Conservation (phyloP, 2,888 invertebrate species). For the Eustalomyia histrio region DNA sequence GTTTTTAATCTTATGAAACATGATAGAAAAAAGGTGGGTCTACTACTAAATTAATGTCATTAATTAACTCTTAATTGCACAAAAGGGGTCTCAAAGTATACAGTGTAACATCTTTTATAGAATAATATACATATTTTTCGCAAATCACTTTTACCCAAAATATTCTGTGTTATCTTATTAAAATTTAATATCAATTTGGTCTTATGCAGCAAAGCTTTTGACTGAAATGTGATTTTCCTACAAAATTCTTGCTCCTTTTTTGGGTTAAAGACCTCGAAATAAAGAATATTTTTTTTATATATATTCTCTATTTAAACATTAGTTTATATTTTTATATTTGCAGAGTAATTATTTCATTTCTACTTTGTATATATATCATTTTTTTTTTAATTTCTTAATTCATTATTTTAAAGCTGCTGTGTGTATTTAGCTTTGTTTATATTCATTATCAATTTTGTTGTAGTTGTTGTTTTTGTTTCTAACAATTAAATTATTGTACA, state of each 20-base stretch:
- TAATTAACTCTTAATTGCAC: neutral
- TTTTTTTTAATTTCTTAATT: slow-evolving; percentile 35
- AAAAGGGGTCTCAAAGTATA: no score
- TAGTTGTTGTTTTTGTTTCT: slow-evolving; percentile 21
- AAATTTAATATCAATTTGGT: no score
- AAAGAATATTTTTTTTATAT: neutral
- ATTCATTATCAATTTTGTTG: slow-evolving; percentile 50
- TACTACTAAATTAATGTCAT: neutral
- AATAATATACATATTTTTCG: no score
- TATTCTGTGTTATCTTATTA: no score
- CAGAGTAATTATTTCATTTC: slow-evolving; percentile 1
- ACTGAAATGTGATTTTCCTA: no score
- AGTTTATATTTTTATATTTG: slow-evolving; percentile 15
- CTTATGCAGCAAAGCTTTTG: no score
- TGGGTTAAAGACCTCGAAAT: neutral
- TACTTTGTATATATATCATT: neutral
- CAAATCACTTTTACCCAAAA: no score
- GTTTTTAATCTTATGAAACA: slow-evolving; percentile 6
- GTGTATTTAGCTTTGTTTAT: slow-evolving; percentile 46
- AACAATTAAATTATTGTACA: slow-evolving; percentile 15
- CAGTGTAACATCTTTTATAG: no score
- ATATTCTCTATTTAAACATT: neutral
- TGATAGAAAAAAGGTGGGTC: slow-evolving; percentile 9
- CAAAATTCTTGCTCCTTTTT: no score
- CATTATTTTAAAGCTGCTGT: slow-evolving; percentile 52